phyloP scores from a whole-genome alignment of 2,888 invertebrate species.

The Netelia melanura region DNA sequence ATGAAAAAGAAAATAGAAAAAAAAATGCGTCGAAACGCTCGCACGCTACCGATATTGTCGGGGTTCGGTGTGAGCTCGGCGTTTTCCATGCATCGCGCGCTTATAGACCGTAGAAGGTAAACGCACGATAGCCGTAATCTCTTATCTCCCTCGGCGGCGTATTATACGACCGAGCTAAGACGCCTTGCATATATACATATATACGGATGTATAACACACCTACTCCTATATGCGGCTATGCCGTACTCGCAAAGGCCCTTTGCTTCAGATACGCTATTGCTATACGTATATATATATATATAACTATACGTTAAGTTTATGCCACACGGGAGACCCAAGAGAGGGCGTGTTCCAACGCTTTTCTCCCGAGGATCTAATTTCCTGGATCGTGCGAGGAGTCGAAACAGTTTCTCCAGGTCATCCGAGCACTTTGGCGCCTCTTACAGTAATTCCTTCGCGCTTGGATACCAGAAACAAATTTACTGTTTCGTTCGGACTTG shows the following conservation, averaged over 20 bases:
- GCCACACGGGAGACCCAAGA: conserved; percentile 33
- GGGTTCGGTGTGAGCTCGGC: conserved; percentile 30
- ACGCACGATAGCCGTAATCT: conserved; percentile 77
- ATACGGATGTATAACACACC: conserved; percentile 12
- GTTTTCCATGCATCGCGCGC: conserved; percentile 19
- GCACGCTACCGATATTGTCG: conserved; percentile 43
- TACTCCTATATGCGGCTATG: conserved; percentile 6
- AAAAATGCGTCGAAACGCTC: conserved; percentile 19
- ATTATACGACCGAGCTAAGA: conserved; percentile 57
- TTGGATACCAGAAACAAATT: background rate
- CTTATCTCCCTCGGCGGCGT: conserved; percentile 73
- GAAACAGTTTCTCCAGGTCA: conserved; percentile 52
- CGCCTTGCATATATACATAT: conserved; percentile 37
- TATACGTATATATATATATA: background rate
- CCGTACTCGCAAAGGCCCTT: conserved; percentile 38
- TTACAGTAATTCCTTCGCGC: background rate
- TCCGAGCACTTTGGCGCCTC: background rate
- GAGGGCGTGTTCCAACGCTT: conserved; percentile 67
- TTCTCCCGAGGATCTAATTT: conserved; percentile 74
- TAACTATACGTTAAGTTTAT: background rate
- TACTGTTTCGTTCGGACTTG: background rate
- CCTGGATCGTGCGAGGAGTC: conserved; percentile 65
- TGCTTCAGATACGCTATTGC: conserved; percentile 32
- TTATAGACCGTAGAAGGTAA: conserved; percentile 73
- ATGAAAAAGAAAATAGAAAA: background rate